Evolutionary conservation across 2,113 vertebrate genomes (phyloP).

Genomic region (Carassius auratus): DNA sequence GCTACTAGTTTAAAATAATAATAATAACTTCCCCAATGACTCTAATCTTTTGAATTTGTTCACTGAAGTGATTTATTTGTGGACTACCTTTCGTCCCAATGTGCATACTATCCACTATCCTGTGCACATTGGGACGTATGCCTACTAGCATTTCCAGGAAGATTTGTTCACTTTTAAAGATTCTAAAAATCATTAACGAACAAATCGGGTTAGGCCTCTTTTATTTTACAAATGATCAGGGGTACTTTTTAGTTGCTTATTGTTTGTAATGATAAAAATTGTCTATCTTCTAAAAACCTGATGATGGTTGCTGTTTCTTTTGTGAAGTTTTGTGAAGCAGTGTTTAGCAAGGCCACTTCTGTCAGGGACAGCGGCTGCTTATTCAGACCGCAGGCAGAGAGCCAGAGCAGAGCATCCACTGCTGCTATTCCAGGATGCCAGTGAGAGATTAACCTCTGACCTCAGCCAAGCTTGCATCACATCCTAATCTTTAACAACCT

Average conservation of each 20-base stretch:
- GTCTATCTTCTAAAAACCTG: background rate
- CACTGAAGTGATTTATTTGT: background rate
- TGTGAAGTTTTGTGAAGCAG: background rate
- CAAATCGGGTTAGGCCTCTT: too few species aligned
- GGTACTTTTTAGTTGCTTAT: background rate
- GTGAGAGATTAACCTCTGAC: slow-evolving; percentile 70
- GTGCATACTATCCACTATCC: too few species aligned
- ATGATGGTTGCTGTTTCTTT: background rate
- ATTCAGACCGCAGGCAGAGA: slow-evolving; percentile 13
- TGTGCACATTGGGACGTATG: too few species aligned
- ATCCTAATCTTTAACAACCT: slow-evolving; percentile 71
- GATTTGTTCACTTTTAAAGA: too few species aligned
- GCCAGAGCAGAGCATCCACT: slow-evolving; percentile 23
- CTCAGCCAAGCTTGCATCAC: slow-evolving; percentile 64
- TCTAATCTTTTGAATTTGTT: background rate
- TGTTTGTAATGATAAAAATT: background rate
- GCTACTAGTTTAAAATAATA: background rate
- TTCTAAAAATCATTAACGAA: too few species aligned
- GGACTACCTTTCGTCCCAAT: too few species aligned
- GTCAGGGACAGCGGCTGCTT: background rate
- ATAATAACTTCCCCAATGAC: too few species aligned
- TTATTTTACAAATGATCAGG: too few species aligned
- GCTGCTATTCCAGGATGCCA: slow-evolving; percentile 68
- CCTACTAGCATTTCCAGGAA: too few species aligned
- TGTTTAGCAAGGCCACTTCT: background rate